phyloP scores from a whole-genome alignment of 2,113 vertebrate genomes.

The Anolis carolinensis region DNA sequence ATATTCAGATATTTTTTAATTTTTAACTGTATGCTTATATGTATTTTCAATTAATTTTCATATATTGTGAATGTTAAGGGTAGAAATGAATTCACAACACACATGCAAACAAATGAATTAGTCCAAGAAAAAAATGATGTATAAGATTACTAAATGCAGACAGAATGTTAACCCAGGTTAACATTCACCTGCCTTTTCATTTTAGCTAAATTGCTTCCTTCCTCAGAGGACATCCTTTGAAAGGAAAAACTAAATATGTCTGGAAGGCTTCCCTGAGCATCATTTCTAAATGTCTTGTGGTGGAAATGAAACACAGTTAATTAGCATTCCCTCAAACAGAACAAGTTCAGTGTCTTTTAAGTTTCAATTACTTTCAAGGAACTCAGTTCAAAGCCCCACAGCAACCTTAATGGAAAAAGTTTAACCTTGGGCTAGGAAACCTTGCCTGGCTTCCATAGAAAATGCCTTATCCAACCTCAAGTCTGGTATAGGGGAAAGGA shows the following conservation, averaged over 20 bases:
- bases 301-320: constrained; percentile 32
- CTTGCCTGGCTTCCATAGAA: constrained; percentile 31
- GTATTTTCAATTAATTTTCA: not conserved
- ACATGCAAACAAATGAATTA: not conserved
- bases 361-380: constrained; percentile 60
- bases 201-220: constrained; percentile 24
- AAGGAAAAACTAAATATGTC: constrained; percentile 12
- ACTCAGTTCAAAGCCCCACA: constrained; percentile 50
- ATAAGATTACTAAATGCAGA: not conserved
- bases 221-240: not conserved
- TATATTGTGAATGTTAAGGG: not conserved
- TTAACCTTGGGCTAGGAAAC: constrained; percentile 54
- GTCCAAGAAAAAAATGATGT: not conserved
- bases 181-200: constrained; percentile 28
- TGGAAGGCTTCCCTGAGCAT: not conserved
- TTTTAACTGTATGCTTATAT: not conserved
- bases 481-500: constrained; percentile 27
- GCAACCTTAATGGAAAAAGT: constrained; percentile 47
- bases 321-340: constrained; percentile 54
- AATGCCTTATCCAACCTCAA: constrained; percentile 28
- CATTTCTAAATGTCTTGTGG: not conserved
- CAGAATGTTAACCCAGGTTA: constrained; percentile 26
- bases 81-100: not conserved
- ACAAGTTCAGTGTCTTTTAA: constrained; percentile 25
- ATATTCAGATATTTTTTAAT: not conserved